Evolutionary conservation across 1,140 invertebrate species (phyloP).

Genomic region (Prorops nasuta): DNA sequence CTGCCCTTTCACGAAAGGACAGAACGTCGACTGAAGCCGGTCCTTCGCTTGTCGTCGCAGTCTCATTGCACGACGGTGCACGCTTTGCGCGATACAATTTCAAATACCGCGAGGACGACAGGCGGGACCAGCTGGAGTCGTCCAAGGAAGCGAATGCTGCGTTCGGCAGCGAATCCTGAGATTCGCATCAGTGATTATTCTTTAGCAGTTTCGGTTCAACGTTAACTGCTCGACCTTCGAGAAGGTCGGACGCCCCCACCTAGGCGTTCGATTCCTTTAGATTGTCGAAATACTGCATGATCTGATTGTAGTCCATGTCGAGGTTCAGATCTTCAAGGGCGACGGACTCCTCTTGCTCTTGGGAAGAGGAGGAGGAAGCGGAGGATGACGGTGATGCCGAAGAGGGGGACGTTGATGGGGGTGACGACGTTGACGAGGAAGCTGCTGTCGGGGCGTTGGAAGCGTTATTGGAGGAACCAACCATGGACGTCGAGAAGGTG

Average conservation of each 20-base stretch:
- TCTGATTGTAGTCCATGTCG: constrained; percentile 94
- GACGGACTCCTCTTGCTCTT: constrained; percentile 57
- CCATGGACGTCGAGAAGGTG: constrained; percentile 36
- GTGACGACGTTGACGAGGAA: constrained; percentile 14
- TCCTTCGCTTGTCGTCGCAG: too few relatives aligned
- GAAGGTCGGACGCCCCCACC: constrained; percentile 30
- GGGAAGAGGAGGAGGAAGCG: constrained; percentile 34
- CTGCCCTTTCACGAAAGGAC: too few relatives aligned
- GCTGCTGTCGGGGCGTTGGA: constrained; percentile 15
- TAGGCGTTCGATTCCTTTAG: constrained; percentile 73
- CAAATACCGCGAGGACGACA: too few relatives aligned
- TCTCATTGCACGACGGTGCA: too few relatives aligned
- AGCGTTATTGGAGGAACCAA: constrained; percentile 29
- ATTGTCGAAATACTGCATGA: constrained; percentile 97
- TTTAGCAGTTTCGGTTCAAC: too few relatives aligned
- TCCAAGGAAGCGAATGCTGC: too few relatives aligned
- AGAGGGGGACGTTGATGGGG: constrained; percentile 25
- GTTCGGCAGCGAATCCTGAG: too few relatives aligned
- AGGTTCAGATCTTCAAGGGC: constrained; percentile 76
- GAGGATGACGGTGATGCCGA: constrained; percentile 29
- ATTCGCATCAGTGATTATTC: too few relatives aligned
- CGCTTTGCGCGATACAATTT: too few relatives aligned
- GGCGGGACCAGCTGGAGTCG: too few relatives aligned
- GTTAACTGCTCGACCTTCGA: constrained; percentile 29
- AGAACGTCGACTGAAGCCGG: too few relatives aligned